Conservation (phyloP, 2,797 vertebrate genomes). For the Lates japonicus region DNA sequence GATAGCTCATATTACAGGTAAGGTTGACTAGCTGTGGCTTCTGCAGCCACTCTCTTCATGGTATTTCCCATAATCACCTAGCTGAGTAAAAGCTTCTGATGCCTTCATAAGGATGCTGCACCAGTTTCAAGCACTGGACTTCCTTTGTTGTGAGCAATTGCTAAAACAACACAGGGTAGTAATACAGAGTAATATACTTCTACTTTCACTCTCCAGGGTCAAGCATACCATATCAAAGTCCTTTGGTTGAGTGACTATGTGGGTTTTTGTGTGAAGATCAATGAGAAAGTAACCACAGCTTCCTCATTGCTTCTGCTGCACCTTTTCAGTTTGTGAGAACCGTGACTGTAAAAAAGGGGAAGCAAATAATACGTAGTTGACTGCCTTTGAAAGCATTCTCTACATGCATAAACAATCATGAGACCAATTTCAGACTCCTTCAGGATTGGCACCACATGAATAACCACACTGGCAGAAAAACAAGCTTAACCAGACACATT, state of each 20-base stretch:
- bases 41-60: background rate
- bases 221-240: slow-evolving; percentile 2
- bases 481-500: slow-evolving; percentile 35
- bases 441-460: slow-evolving; percentile 22
- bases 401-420: slow-evolving; percentile 1
- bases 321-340: slow-evolving; percentile 27
- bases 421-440: slow-evolving; percentile 28
- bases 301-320: slow-evolving; percentile 40
- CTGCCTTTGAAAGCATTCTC: slow-evolving; percentile 9
- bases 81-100: background rate
- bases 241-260: background rate
- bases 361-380: slow-evolving; percentile 27
- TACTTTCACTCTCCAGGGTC: background rate
- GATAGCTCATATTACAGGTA: slow-evolving; percentile 3
- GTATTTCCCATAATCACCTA: background rate
- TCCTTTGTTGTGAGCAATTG: background rate
- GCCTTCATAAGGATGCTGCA: background rate
- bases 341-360: slow-evolving; percentile 25
- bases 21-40: background rate
- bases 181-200: background rate
- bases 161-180: slow-evolving; percentile 12
- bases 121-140: slow-evolving; percentile 3
- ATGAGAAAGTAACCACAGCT: slow-evolving; percentile 48
- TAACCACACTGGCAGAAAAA: slow-evolving; percentile 11
- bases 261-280: background rate